Evolutionary conservation across 2,113 vertebrate species (phyloP), one percentile per base, ranked within the genome.

Genomic region (Antennarius striatus): DNA sequence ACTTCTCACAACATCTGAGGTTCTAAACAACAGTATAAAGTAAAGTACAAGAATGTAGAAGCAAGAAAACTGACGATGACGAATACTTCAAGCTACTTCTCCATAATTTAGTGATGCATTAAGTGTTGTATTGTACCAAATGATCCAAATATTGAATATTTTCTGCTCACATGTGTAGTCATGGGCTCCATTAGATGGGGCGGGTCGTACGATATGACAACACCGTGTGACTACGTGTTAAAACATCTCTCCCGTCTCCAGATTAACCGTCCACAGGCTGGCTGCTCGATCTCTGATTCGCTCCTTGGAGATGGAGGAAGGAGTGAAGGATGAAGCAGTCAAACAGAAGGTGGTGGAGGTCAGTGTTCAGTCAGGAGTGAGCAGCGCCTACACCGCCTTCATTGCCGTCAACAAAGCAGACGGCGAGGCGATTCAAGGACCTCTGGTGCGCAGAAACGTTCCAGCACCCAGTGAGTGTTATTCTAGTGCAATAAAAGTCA

Each of bases 361-460:
- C 52, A 95, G 94, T 40, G 28, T 93, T 46, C 91, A 92, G 49
- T 91, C 92, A 51, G 92, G 93, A 75, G 89, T 95, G 50, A 89
- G 92, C 79, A 94, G 93, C 55, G 85, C 89, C 13, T 90, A 91
- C 72, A 96, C 94, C 3, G 86, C 93, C n/a, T 95, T 94, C 45
- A 70, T 94, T 11, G 93, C 91, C 7, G 77, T 94, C 73, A 87
- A 91, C 69, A 92, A 91, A 67, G 81, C 71, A 1, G 54, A 65
- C 5, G 71, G 82, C 0, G 5, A 89, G 17, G 61, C 72, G 0
- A 47, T 95, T 17, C 76, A 91, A 52, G 90, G 93, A 2, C 89
- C 92, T 5, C 58, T 93, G 62, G 1, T 77, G 17, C 71, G 10
- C 6, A 83, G 91, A 68, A 7, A 86, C 0, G 14, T 94, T 30